phyloP scores from a whole-genome alignment of 2,888 invertebrate genomes.

The Clepsis dumicolana region DNA sequence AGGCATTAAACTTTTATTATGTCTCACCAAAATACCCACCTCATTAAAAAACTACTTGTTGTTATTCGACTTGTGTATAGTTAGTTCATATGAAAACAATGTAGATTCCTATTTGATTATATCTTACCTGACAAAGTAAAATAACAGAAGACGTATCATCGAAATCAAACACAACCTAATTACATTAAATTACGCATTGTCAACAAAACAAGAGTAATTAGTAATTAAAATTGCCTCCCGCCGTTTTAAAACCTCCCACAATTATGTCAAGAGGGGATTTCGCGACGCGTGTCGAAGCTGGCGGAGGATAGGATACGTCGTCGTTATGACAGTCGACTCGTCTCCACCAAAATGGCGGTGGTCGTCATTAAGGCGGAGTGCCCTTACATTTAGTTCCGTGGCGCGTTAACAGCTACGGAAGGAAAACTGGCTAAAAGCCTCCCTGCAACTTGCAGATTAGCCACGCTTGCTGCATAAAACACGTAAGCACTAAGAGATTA shows the following conservation, averaged over 20 bases:
- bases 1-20: too few species aligned
- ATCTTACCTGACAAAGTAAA: too few species aligned
- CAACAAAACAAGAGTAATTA: conserved; percentile 5
- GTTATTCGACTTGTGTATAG: too few species aligned
- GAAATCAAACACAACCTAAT: not conserved
- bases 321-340: conserved; percentile 49
- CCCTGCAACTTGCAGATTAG: conserved; percentile 77
- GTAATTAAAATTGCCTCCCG: not conserved
- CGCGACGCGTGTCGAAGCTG: conserved; percentile 17
- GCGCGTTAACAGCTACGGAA: conserved; percentile 76
- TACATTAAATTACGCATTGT: not conserved
- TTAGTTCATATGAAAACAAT: too few species aligned
- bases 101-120: too few species aligned
- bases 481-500: conserved; percentile 74
- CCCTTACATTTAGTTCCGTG: conserved; percentile 67
- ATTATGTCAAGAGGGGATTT: conserved; percentile 11
- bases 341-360: conserved; percentile 73
- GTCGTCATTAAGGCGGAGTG: conserved; percentile 79
- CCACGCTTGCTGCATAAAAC: conserved; percentile 72
- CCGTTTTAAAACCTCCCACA: conserved; percentile 16
- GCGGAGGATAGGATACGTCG: conserved; percentile 19
- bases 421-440: conserved; percentile 78
- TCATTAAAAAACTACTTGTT: too few species aligned
- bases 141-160: not conserved
- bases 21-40: too few species aligned